Evolutionary conservation across 1,140 invertebrate species (phyloP), one percentile per base, ranked within the genome.

Genomic region (Paralvinella palmiformis): DNA sequence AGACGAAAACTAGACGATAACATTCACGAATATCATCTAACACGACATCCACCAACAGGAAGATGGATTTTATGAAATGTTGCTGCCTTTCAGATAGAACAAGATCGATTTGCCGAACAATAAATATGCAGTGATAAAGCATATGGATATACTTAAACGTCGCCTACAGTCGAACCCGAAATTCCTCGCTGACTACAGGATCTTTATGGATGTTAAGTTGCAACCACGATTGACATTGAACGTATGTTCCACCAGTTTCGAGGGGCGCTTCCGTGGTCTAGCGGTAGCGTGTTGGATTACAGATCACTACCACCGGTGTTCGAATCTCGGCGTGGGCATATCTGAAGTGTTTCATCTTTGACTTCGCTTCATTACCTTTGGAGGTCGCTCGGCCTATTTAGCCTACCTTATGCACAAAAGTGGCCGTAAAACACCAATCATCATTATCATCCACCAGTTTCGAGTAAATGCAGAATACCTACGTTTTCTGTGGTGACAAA

Each of bases 181-280:
- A 27, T 45, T 41, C n/a, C 24, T 22, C 6, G 5, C 15, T 41
- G 24, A 22, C 24, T 60, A 60, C 58, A 57, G 22, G 35, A 17
- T 1, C 27, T 36, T 10, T 32, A 57, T 41, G 20, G 5, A 22
- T 7, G 58, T 29, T 56, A 41, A 29, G 59, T 74, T 6, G 71
- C 70, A 15, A 29, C 71, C 2, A 61, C 62, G 29, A 53, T 59
- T 17, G 63, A 68, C 63, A 68, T 71, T 6, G 32, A 65, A 22
- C 36, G 53, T 44, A 71, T 71, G 70, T 70, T 71, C 48, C 65
- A 69, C 22, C 64, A n/a, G n/a, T n/a, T n/a, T n/a, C n/a, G n/a
- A n/a, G n/a, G n/a, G n/a, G n/a, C n/a, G n/a, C n/a, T n/a, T n/a
- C n/a, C n/a, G n/a, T n/a, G n/a, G n/a, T n/a, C n/a, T n/a, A n/a